Evolutionary conservation across 2,888 invertebrate species (phyloP).

Genomic region (Perdita meconis): DNA sequence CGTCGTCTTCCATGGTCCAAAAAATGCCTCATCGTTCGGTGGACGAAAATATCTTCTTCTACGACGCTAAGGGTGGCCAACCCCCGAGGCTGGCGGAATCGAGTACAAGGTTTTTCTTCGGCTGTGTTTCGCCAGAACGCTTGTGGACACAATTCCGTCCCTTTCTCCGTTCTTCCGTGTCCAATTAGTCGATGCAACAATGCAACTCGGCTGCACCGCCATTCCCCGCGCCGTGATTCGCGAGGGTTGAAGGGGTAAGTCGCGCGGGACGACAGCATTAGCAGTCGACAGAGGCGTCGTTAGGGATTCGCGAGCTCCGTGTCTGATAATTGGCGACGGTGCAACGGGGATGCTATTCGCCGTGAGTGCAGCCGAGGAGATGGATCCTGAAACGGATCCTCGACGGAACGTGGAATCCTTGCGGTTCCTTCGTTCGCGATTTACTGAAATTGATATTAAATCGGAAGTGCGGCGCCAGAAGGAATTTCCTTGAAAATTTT

Average conservation of each 20-base stretch:
- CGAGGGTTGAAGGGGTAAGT: constrained; percentile 33
- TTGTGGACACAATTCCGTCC: constrained; percentile 2
- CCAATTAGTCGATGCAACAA: constrained; percentile 69
- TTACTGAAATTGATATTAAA: not conserved
- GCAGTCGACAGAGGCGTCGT: constrained; percentile 40
- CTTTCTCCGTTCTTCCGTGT: constrained; percentile 44
- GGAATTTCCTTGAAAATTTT: too few species aligned
- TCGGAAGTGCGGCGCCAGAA: not conserved
- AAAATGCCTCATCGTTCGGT: too few species aligned
- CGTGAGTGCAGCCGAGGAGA: not conserved
- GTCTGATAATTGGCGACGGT: constrained; percentile 47
- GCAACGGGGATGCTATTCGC: constrained; percentile 3
- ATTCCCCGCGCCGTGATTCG: constrained; percentile 44
- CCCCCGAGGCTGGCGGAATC: not conserved
- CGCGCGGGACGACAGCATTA: constrained; percentile 33
- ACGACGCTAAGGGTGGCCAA: not conserved
- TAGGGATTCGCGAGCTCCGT: constrained; percentile 23
- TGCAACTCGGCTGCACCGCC: constrained; percentile 32
- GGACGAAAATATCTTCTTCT: not conserved
- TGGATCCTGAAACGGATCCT: constrained; percentile 2
- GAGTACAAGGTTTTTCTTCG: not conserved
- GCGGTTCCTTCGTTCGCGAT: constrained; percentile 1
- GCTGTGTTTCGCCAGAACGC: not conserved
- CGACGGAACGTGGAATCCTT: not conserved
- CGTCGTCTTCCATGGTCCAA: too few species aligned